These are phyloP conservation scores for Camelus bactrianus DNA, from an alignment of 2,113 vertebrate species.

Conservation along the genomic window DNA sequence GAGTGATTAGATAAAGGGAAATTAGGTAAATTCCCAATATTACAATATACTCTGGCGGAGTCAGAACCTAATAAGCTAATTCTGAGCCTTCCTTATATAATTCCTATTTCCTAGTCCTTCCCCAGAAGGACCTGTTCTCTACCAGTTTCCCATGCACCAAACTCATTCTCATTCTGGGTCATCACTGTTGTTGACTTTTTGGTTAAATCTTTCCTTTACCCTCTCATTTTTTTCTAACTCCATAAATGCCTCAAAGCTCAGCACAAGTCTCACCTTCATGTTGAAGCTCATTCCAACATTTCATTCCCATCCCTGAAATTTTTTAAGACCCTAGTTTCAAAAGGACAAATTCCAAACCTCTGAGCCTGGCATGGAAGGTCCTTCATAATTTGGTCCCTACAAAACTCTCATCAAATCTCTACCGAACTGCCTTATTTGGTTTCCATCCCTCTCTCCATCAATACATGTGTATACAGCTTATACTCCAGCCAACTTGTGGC, in stretches of 20 bases:
- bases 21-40: background rate
- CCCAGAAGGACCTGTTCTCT: background rate
- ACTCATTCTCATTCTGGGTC: background rate
- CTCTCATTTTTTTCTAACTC: background rate
- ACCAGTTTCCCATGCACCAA: background rate
- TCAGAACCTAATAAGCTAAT: background rate
- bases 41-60: background rate
- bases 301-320: background rate
- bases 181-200: background rate
- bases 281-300: background rate
- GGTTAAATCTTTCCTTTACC: background rate
- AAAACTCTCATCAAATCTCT: background rate
- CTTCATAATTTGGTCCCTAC: background rate
- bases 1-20: background rate
- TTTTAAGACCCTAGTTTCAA: background rate
- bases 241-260: background rate
- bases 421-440: background rate
- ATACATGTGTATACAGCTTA: fast-evolving
- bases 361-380: background rate
- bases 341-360: background rate
- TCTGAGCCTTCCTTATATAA: background rate
- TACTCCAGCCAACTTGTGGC: background rate
- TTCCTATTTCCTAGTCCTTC: background rate
- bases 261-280: background rate
- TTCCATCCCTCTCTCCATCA: fast-evolving